phyloP scores from a whole-genome alignment of 2,888 invertebrate species.

The Siphlonurus alternatus region DNA sequence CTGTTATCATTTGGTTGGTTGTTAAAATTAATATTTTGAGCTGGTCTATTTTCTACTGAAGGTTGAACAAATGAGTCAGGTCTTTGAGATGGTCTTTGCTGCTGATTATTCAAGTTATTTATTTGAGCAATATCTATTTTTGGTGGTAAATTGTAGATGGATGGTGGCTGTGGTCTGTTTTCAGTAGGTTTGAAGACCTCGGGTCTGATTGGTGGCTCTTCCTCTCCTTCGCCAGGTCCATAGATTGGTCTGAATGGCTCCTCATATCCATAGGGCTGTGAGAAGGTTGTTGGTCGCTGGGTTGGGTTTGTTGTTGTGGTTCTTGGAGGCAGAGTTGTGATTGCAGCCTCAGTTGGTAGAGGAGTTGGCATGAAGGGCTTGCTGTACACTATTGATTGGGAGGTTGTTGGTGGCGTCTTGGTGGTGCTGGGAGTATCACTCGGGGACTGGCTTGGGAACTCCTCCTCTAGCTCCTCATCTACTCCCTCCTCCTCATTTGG shows the following conservation, averaged over 20 bases:
- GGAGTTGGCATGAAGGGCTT: slow-evolving; percentile 1
- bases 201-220: not conserved
- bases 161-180: not conserved
- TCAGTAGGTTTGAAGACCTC: not conserved
- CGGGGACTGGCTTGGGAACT: not conserved
- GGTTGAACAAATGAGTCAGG: not conserved
- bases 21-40: not conserved
- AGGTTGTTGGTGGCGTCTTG: slow-evolving; percentile 12
- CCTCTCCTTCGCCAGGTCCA: slow-evolving; percentile 13
- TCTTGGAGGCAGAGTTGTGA: slow-evolving; percentile 1
- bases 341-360: slow-evolving; percentile 6
- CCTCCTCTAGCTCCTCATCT: not conserved
- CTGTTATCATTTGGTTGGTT: not conserved
- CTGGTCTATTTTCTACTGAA: not conserved
- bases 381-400: slow-evolving; percentile 5
- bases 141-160: not conserved
- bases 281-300: slow-evolving; percentile 8
- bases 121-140: not conserved
- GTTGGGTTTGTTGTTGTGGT: slow-evolving; percentile 11
- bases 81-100: not conserved
- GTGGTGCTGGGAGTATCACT: slow-evolving; percentile 8
- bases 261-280: slow-evolving; percentile 15
- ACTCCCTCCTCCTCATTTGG: not conserved
- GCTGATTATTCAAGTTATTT: too few species aligned
- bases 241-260: slow-evolving; percentile 18